Evolutionary conservation across 2,797 vertebrate genomes (phyloP).

Genomic region (Microchirus variegatus): DNA sequence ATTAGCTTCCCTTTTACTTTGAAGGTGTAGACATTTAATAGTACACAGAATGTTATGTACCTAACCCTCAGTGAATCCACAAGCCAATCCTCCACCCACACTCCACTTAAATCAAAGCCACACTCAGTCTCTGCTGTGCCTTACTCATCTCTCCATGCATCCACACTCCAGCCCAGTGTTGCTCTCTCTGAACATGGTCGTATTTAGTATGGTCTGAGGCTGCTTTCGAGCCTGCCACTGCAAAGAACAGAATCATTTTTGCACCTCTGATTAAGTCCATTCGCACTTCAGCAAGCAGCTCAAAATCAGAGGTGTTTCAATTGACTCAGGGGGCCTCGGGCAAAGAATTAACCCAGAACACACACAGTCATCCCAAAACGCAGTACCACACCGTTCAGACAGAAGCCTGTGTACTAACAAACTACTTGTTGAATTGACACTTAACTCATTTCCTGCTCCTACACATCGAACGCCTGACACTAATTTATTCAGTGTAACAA

Average conservation of each 20-base stretch:
- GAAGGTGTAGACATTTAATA: constrained; percentile 28
- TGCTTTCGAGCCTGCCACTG: background rate
- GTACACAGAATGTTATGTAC: constrained; percentile 20
- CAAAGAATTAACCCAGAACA: background rate
- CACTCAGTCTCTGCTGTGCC: background rate
- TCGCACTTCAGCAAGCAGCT: background rate
- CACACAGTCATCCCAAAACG: background rate
- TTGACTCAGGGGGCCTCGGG: no score
- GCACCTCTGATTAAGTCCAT: background rate
- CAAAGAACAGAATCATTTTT: background rate
- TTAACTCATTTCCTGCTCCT: no score
- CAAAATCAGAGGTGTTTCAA: background rate
- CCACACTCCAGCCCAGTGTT: background rate
- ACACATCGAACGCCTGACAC: no score
- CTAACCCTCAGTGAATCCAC: constrained; percentile 21
- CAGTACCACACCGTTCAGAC: background rate
- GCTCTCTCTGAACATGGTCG: background rate
- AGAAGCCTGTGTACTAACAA: no score
- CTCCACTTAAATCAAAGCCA: constrained; percentile 16
- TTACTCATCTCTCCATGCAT: background rate
- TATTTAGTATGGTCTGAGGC: background rate
- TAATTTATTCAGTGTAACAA: no score
- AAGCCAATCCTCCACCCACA: constrained; percentile 12
- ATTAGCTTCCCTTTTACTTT: constrained; percentile 36
- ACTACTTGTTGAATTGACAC: no score